Base-by-base conservation (phyloP, 1,140 invertebrate genomes). In the Agrilus planipennis region DNA sequence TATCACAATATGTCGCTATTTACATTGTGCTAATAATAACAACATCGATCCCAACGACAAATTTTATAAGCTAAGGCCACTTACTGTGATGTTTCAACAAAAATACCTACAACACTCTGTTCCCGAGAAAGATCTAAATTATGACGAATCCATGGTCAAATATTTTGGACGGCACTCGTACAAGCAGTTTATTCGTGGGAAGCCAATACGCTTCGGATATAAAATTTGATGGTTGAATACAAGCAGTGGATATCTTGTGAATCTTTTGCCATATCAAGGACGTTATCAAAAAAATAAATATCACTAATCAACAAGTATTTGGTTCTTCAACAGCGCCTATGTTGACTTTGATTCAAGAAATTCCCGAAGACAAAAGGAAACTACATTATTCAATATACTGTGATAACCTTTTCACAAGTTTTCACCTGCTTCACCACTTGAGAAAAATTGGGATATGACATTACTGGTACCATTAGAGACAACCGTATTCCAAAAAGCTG, bases 91-190 rank as follows among this genome's bases (percentile, higher is more conserved):
- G 22, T 16, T 50, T 12, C 42, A 49, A 23, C 10, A 40, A 15
- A 45, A 18, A 42, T 37, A 36, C 38, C 5, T 44, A 23, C 22
- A 46, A 18, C 34, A 52, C 43, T 55, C 50, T 49, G 40, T 47
- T 29, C 50, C 50, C 15, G 46, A 44, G 32, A 22, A 44, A 54
- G 47, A 46, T 36, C 42, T 55, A 10, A 35, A 29, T 12, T 52
- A 47, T 38, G 54, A 54, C 49, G 51, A 58, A 42, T 47, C 46
- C 14, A 57, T 57, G 54, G 44, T 57, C 34, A 36, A 36, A 31
- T 52, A 52, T 41, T 52, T 42, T 34, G 48, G 50, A 11, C 17
- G 39, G 14, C 55, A 55, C 40, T 25, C 41, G 7, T 52, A 46
- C 29, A 55, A 57, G 29, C 51, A 57, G 38, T 55, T 45, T 37